These are phyloP conservation scores for Mycalesis mineus DNA, from an alignment of 2,888 invertebrate genomes.

Conservation along the genomic window DNA sequence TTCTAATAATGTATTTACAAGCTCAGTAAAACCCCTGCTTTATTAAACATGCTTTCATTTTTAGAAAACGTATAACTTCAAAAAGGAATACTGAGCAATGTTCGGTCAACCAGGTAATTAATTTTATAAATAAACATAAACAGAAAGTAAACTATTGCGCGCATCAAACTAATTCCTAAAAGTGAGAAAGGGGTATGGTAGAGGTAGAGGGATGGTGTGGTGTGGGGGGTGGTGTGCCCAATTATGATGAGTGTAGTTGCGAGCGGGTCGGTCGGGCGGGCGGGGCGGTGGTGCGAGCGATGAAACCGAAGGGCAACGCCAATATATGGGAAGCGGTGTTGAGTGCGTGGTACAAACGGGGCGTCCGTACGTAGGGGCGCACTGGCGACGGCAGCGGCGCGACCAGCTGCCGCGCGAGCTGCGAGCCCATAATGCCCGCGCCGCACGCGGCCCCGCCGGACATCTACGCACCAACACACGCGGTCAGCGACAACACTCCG, in stretches of 20 bases:
- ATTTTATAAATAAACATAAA: too few relatives aligned
- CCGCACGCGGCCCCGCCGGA: slow-evolving; percentile 45
- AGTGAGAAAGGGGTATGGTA: not conserved
- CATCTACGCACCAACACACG: slow-evolving; percentile 64
- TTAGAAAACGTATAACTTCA: too few relatives aligned
- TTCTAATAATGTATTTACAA: not conserved
- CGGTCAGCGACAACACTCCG: slow-evolving; percentile 20
- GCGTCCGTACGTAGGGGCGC: slow-evolving; percentile 75
- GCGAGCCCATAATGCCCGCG: slow-evolving; percentile 75
- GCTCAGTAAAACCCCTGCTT: not conserved
- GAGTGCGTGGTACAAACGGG: slow-evolving; percentile 77
- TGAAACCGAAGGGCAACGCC: slow-evolving; percentile 47
- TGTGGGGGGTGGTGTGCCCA: slow-evolving; percentile 18
- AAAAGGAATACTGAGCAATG: too few relatives aligned
- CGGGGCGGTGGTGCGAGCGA: slow-evolving; percentile 34
- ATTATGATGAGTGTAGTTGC: slow-evolving; percentile 14
- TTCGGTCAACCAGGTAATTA: too few relatives aligned
- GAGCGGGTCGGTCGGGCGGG: slow-evolving; percentile 18
- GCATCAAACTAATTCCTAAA: not conserved
- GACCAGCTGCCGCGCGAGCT: slow-evolving; percentile 79
- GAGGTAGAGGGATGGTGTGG: not conserved
- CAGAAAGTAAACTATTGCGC: not conserved
- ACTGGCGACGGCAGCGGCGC: slow-evolving; percentile 76
- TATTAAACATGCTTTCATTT: too few relatives aligned
- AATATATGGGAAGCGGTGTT: slow-evolving; percentile 72